These are phyloP conservation scores for Noctilio leporinus DNA, from an alignment of 2,113 vertebrate species.

Conservation along the genomic window DNA sequence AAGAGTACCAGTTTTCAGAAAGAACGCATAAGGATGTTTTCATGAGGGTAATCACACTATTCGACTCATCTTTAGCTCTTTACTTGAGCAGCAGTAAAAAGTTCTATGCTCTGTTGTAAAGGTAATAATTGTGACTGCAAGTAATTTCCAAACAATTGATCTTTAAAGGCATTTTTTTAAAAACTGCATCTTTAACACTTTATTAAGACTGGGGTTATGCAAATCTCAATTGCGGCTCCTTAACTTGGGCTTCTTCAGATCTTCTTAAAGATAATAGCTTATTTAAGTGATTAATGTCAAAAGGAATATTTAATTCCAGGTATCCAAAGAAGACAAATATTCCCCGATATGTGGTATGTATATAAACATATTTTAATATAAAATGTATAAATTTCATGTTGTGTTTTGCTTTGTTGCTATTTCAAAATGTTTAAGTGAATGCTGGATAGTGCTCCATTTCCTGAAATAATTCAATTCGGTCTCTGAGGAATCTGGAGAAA, in stretches of 20 bases:
- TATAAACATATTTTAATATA: neutral
- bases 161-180: slow-evolving; percentile 50
- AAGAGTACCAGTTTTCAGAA: slow-evolving; percentile 41
- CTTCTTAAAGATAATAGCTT: slow-evolving; percentile 57
- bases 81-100: slow-evolving; percentile 21
- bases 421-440: slow-evolving; percentile 58
- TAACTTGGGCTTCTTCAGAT: slow-evolving; percentile 48
- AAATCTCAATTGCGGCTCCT: slow-evolving; percentile 41
- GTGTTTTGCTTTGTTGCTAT: slow-evolving; percentile 56
- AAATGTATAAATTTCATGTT: slow-evolving; percentile 41
- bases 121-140: slow-evolving; percentile 49
- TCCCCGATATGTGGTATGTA: slow-evolving; percentile 47
- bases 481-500: slow-evolving; percentile 54
- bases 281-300: slow-evolving; percentile 42
- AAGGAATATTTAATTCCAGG: slow-evolving; percentile 52
- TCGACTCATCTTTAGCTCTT: slow-evolving; percentile 12
- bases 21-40: neutral
- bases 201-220: slow-evolving; percentile 62
- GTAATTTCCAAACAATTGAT: slow-evolving; percentile 59
- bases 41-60: slow-evolving; percentile 45
- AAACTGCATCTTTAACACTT: slow-evolving; percentile 16
- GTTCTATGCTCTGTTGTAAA: neutral
- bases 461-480: slow-evolving; percentile 57
- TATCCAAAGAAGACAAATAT: slow-evolving; percentile 9
- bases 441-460: slow-evolving; percentile 11